These are phyloP conservation scores for Tuta absoluta DNA, from an alignment of 2,888 invertebrate genomes.

Conservation along the genomic window DNA sequence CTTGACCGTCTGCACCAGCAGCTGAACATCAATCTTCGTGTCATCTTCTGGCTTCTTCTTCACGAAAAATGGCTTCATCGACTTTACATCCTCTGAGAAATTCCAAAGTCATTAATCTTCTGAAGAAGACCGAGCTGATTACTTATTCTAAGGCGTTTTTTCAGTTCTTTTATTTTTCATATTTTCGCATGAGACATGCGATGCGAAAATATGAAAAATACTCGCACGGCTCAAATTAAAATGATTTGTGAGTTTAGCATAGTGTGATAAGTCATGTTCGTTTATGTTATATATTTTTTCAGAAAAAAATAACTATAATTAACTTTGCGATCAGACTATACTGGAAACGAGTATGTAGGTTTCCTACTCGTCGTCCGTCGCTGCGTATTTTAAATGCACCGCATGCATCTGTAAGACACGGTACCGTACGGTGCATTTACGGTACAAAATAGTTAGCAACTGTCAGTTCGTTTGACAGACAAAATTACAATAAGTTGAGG, in stretches of 20 bases:
- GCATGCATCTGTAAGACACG: too few species aligned
- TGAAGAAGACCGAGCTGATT: conserved; percentile 51
- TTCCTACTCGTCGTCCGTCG: too few species aligned
- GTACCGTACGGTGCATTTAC: too few species aligned
- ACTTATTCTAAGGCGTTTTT: conserved; percentile 43
- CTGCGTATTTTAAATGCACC: too few species aligned
- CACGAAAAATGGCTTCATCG: conserved; percentile 73
- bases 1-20: conserved; percentile 47
- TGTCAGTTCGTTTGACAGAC: too few species aligned
- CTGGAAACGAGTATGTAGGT: too few species aligned
- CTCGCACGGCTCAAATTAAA: not conserved
- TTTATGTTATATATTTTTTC: too few species aligned
- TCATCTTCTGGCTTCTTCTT: conserved; percentile 71
- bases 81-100: conserved; percentile 66
- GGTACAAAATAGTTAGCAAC: too few species aligned
- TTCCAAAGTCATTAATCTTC: conserved; percentile 70
- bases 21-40: conserved; percentile 66
- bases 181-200: conserved; percentile 13
- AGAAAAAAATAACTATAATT: too few species aligned
- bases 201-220: too few species aligned
- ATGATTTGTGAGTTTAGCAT: not conserved
- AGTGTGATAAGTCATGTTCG: not conserved
- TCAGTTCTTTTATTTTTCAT: conserved; percentile 13
- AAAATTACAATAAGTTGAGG: too few species aligned
- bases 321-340: too few species aligned